phyloP scores from a whole-genome alignment of 2,888 invertebrate genomes.

The Minunthozetes semirufus region DNA sequence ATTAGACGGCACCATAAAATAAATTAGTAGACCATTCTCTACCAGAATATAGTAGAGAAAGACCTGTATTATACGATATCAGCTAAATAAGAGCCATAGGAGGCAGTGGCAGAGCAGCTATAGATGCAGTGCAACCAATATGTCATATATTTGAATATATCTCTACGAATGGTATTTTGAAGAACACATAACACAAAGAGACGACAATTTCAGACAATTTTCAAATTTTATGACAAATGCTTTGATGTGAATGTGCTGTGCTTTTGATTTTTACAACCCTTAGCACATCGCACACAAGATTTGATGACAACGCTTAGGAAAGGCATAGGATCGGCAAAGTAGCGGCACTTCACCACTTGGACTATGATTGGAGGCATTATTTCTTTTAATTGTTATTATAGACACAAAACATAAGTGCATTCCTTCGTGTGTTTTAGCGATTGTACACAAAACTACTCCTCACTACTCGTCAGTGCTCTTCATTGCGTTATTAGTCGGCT shows the following conservation, averaged over 20 bases:
- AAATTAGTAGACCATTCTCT: neutral
- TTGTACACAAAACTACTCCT: constrained; percentile 11
- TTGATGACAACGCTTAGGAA: neutral
- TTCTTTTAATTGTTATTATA: constrained; percentile 18
- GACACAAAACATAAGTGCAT: constrained; percentile 17
- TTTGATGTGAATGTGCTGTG: neutral
- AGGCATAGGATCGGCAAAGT: neutral
- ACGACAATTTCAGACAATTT: constrained; percentile 1
- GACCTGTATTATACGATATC: too few relatives aligned
- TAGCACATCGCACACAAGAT: neutral
- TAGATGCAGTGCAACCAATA: neutral
- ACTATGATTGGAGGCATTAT: constrained; percentile 24
- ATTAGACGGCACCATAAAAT: constrained; percentile 22
- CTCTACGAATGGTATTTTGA: neutral
- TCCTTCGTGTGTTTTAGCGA: constrained; percentile 14
- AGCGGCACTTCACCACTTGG: neutral
- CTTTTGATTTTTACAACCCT: constrained; percentile 27
- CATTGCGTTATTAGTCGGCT: constrained; percentile 8
- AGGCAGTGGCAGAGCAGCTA: neutral
- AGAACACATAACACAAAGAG: constrained; percentile 14
- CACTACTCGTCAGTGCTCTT: neutral
- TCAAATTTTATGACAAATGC: constrained; percentile 20
- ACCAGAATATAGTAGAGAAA: neutral
- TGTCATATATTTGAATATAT: neutral
- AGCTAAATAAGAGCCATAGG: too few relatives aligned